Evolutionary conservation across 2,888 invertebrate genomes (phyloP).

Genomic region (Argyra leucocephala): DNA sequence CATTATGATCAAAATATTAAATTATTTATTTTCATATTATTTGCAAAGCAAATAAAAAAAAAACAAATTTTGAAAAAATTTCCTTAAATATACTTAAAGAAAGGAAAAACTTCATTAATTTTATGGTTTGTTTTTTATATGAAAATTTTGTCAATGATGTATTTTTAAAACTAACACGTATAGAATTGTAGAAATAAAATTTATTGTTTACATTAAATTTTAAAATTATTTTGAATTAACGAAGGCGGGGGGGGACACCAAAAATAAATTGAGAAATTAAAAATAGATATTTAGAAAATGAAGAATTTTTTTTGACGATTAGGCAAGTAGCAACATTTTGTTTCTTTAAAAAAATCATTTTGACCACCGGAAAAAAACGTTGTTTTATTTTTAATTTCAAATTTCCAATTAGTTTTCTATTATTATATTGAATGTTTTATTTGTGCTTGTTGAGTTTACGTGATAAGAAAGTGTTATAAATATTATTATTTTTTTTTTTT

Average conservation of each 20-base stretch:
- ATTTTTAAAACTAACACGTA: slow-evolving; percentile 21
- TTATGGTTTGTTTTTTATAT: not conserved
- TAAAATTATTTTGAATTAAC: not conserved
- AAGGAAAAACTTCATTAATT: not conserved
- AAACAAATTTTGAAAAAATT: slow-evolving; percentile 15
- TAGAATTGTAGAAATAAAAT: slow-evolving; percentile 9
- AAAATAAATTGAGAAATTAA: not conserved
- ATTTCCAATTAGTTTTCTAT: not conserved
- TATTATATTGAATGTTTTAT: no score
- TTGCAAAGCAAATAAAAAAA: slow-evolving; percentile 19
- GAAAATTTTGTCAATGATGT: not conserved
- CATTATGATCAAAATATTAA: slow-evolving; percentile 11
- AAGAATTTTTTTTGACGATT: no score
- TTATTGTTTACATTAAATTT: no score
- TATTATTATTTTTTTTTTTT: not conserved
- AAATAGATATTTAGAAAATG: no score
- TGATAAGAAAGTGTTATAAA: slow-evolving; percentile 14
- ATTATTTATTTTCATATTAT: slow-evolving; percentile 18
- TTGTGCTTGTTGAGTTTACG: no score
- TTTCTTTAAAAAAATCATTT: no score
- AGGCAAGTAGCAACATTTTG: not conserved
- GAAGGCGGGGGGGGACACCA: no score
- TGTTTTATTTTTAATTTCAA: no score
- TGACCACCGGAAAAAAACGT: no score
- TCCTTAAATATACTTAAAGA: slow-evolving; percentile 20